phyloP scores from a whole-genome alignment of 2,797 vertebrate genomes.

The Acanthopagrus latus region DNA sequence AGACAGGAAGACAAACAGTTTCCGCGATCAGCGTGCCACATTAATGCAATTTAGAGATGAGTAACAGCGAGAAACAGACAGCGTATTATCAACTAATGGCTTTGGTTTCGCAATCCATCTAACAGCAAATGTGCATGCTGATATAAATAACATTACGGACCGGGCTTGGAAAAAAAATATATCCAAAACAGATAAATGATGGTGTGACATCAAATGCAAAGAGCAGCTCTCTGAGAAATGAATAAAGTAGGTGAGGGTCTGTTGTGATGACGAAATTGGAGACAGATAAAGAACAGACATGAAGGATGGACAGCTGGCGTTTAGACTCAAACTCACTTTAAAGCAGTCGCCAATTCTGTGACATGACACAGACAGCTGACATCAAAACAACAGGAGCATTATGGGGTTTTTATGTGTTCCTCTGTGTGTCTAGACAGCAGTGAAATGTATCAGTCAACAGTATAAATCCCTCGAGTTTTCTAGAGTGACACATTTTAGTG shows the following conservation, averaged over 20 bases:
- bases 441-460: slow-evolving; percentile 86
- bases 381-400: slow-evolving; percentile 56
- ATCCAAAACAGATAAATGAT: slow-evolving; percentile 37
- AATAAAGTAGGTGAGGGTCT: slow-evolving; percentile 20
- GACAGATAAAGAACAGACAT: slow-evolving; percentile 24
- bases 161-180: slow-evolving; percentile 19
- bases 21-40: slow-evolving; percentile 71
- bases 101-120: slow-evolving; percentile 79
- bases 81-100: slow-evolving; percentile 85
- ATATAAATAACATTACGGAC: slow-evolving; percentile 81
- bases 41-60: slow-evolving; percentile 85
- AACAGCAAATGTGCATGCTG: slow-evolving; percentile 76
- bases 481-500: slow-evolving; percentile 72
- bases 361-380: slow-evolving; percentile 40
- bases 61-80: slow-evolving; percentile 82
- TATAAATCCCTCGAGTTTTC: slow-evolving; percentile 82
- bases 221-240: slow-evolving; percentile 9
- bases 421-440: slow-evolving; percentile 75
- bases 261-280: slow-evolving; percentile 18
- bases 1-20: slow-evolving; percentile 78
- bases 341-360: slow-evolving; percentile 34
- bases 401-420: slow-evolving; percentile 41
- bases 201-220: slow-evolving; percentile 29
- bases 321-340: slow-evolving; percentile 27
- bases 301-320: slow-evolving; percentile 25